phyloP scores from a whole-genome alignment of 2,113 vertebrate species.

The Cettia cetti region DNA sequence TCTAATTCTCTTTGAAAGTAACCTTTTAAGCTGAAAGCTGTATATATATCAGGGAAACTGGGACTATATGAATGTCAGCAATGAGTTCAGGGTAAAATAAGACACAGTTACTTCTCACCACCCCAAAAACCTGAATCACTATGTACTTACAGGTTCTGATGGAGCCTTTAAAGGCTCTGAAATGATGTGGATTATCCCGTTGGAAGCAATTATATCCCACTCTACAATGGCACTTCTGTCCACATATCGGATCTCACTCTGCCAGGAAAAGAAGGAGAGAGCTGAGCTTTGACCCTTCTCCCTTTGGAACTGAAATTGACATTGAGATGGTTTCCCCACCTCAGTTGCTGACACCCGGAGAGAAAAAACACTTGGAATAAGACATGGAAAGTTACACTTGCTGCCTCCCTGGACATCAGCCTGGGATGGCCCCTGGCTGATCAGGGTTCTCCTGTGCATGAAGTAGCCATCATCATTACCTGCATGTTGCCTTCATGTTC shows the following conservation, averaged over 20 bases:
- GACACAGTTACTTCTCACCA: neutral
- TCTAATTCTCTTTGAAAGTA: neutral
- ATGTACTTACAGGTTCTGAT: slow-evolving; percentile 68
- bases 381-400: rapidly evolving
- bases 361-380: neutral
- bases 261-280: neutral
- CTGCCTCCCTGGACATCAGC: neutral
- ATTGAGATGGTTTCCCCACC: neutral
- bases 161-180: slow-evolving; percentile 84
- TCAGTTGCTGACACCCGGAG: neutral
- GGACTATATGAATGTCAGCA: neutral
- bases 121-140: neutral
- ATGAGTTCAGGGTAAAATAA: neutral
- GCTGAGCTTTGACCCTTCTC: neutral
- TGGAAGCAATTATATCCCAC: slow-evolving; percentile 86
- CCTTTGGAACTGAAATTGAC: neutral
- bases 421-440: neutral
- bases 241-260: slow-evolving; percentile 77
- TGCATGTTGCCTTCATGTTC: neutral
- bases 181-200: slow-evolving; percentile 91
- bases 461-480: neutral
- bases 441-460: neutral
- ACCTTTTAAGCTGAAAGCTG: neutral
- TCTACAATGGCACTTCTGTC: slow-evolving; percentile 79
- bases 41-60: neutral